Base-by-base conservation (phyloP, 2,113 vertebrate species). In the Corythornis madagascariensis region DNA sequence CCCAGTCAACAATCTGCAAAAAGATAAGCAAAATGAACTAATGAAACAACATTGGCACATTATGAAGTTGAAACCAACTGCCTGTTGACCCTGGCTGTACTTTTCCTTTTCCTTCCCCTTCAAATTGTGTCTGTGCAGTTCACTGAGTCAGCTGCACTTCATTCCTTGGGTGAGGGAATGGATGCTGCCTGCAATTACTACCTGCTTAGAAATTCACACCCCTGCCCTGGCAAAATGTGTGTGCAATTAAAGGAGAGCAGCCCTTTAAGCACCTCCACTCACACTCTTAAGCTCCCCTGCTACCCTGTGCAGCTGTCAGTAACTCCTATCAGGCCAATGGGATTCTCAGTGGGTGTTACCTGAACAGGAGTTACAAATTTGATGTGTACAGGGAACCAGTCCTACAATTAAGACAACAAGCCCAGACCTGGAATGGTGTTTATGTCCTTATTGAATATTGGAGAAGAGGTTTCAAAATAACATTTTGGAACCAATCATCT, bases 1-100 rank as follows among this genome's bases (percentile, higher is more conserved):
- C 99, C 33, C 99, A 98, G 95, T 98, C 97, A 70, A 99, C 97
- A 21, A 99, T 91, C 99, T 99, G 97, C 56, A 57, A 73, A 86
- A 66, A 89, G 74, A 94, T 72, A 96, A 87, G 74, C 31, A 95
- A 33, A 81, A 77, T 10, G 22, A 91, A 24, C 53, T 33, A 55
- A 61, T 57, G 81, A 82, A 94, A 65, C 53, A 64, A 81, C 4
- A 3, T 3, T 42, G 77, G 67, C 57, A 50, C 0, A 0, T 61
- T 55, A 64, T 1, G 25, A 53, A 73, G n/a, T 0, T 50, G 33
- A 84, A 94, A 77, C 12, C 13, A 66, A 45, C 28, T 80, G 43
- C 56, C 76, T 25, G 76, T 89, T 59, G 73, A 28, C 33, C 20
- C 22, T 42, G 29, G 21, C 15, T 85, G 33, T 22, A 42, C 70